Base-by-base conservation (phyloP, 2,888 invertebrate genomes). In the Polyommatus icarus region DNA sequence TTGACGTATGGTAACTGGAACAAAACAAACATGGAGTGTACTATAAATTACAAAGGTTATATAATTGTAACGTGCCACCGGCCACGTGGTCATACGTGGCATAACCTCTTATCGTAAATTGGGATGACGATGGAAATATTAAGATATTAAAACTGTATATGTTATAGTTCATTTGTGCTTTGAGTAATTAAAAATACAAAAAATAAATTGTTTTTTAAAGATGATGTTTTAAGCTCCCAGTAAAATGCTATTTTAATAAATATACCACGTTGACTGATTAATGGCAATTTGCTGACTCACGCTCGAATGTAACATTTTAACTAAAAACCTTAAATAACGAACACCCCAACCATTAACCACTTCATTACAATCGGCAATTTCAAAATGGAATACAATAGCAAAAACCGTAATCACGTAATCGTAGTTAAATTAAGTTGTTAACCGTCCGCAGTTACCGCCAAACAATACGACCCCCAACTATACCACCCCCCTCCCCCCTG, bases 341-440 rank as follows among this genome's bases (percentile, higher is more conserved):
- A 24, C 12, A 29, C 5, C 29, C 24, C 24, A 24, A 67, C 67
- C 67, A 67, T 67, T 32, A 29, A 32, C 67, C 29, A 67, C 67
- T 29, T 18, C 24, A 67, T 67, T 67, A 67, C 29, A 29, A 32
- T 67, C 67, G 18, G 15, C 15, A 59, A 59, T 67, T 24, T 12
- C 24, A 29, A 67, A 67, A 67, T 32, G 67, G 29, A 32, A 67
- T 24, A 61, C 61, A 61, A 61, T 61, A 61, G 29, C 67, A 67
- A 67, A 67, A 67, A 67, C 67, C 67, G 29, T 67, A 67, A 67
- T 67, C 10, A 32, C 67, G 18, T 32, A 67, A 67, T 67, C 29
- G 29, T 18, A 29, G 67, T 67, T 67, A 67, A 67, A 67, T 67
- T 67, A 67, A 67, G 67, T 67, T 32, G 67, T 67, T 67, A 67